Evolutionary conservation across 2,888 invertebrate species (phyloP), one percentile per base, ranked within the genome.

Genomic region (Xanthostigma xanthostigma): DNA sequence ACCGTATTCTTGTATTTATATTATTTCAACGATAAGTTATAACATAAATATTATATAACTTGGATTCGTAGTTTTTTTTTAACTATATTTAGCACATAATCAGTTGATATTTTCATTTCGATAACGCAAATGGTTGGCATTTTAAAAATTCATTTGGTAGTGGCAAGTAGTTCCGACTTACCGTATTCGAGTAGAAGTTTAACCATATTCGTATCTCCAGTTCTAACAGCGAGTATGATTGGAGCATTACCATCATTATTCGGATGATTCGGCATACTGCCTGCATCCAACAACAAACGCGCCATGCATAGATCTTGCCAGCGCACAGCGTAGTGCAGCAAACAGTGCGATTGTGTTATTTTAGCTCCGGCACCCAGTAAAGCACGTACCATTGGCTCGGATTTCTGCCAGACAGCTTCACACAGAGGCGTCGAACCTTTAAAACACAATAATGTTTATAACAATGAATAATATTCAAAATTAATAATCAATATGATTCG

Each of bases 211-310:
- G 73, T 64, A 53, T 71, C 71, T 3, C 70, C 69, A 41, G 70
- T 58, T 44, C 71, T 64, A 6, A 62, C 72, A 8, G 85, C 79
- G 17, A 79, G 61, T 55, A 83, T 72, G 44, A 86, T 62, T 0
- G 85, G 82, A 1, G 84, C 81, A 52, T 81, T 78, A 2, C 83
- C 84, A 57, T 71, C 73, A 54, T 76, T 75, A 62, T 80, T 78
- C 53, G 75, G 71, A 44, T 78, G 64, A 65, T 81, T 80, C 45
- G 81, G 68, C 51, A 77, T 73, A 13, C 72, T 67, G 2, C 79
- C 76, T 48, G 76, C 73, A 44, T 69, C 64, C 8, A 75, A 65
- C 34, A 82, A 65, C 61, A 76, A 63, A 57, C 66, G 65, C 1
- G 75, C 75, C 53, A 80, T 74, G 52, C 74, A 72, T 45, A 69